Base-by-base conservation (phyloP, 2,113 vertebrate species). In the Monopterus albus region DNA sequence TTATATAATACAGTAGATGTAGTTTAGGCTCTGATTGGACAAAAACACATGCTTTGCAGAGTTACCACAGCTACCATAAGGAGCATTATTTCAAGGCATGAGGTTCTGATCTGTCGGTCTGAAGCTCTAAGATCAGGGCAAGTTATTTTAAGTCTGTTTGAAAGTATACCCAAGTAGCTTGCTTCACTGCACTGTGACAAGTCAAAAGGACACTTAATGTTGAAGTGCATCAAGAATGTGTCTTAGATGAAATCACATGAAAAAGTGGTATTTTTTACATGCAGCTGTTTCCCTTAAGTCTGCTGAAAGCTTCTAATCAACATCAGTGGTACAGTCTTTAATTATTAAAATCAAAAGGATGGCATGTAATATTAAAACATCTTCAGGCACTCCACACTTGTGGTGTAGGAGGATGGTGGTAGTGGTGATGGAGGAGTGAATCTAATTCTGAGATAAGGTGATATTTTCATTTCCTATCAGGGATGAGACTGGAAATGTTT, bases 351-450 rank as follows among this genome's bases (percentile, higher is more conserved):
- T 74, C 83, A 80, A 90, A 89, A 90, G 85, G 86, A 90, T 91
- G 70, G 78, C 82, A 92, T 93, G 83, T 89, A 90, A 93, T 91
- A 91, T 92, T 91, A 86, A 93, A 90, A 85, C 64, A 80, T 90
- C 91, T 90, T 85, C 85, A 88, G 89, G 87, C 86, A 72, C 63
- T 85, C 33, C 66, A 83, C 52, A 77, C 62, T 83, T 72, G 52
- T 66, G 62, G 65, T 72, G 52, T 68, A 80, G 81, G 64, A 78
- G 53, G 70, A 71, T 46, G 79, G 63, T 51, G 65, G 45, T 77
- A 64, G 29, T 56, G 43, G 17, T 29, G 75, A 57, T 69, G 49
- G 46, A 51, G 61, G 70, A 69, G 55, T 47, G 57, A 79, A 74
- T 81, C 65, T 51, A 52, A 74, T 67, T 69, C 68, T 51, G 36